phyloP scores from a whole-genome alignment of 2,888 invertebrate genomes.

The Drosophila formosana region DNA sequence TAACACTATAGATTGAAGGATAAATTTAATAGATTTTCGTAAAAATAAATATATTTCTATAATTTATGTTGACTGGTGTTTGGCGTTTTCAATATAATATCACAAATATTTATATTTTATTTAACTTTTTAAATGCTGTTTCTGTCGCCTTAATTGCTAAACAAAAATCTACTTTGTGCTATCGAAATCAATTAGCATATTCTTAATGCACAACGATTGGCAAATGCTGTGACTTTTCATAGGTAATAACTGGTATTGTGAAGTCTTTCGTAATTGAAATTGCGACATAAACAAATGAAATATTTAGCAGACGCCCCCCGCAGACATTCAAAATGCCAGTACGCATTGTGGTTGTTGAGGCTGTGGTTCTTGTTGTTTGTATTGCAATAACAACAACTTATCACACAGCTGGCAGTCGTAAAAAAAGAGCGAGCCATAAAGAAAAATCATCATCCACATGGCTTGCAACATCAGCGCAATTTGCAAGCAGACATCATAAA shows the following conservation, averaged over 20 bases:
- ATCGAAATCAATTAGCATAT: background rate
- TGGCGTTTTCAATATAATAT: too few relatives aligned
- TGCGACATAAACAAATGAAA: constrained; percentile 40
- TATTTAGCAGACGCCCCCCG: constrained; percentile 34
- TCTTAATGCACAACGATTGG: background rate
- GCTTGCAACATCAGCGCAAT: constrained; percentile 69
- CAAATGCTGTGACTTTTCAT: background rate
- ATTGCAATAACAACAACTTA: constrained; percentile 43
- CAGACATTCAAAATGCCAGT: constrained; percentile 17
- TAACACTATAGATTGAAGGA: too few relatives aligned
- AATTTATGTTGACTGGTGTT: too few relatives aligned
- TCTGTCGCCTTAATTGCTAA: too few relatives aligned
- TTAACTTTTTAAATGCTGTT: too few relatives aligned
- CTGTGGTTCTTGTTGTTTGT: constrained; percentile 7
- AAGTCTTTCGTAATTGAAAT: constrained; percentile 6
- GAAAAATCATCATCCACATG: constrained; percentile 46
- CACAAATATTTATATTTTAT: too few relatives aligned
- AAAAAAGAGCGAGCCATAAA: constrained; percentile 40
- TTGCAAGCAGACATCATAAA: constrained; percentile 53
- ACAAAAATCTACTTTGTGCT: too few relatives aligned
- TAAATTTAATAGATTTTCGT: too few relatives aligned
- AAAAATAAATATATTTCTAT: too few relatives aligned
- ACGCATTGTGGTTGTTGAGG: constrained; percentile 11
- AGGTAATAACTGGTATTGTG: background rate
- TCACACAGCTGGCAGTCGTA: constrained; percentile 53